These are phyloP conservation scores for Anseranas semipalmata DNA, from an alignment of 2,113 vertebrate species.

Conservation along the genomic window DNA sequence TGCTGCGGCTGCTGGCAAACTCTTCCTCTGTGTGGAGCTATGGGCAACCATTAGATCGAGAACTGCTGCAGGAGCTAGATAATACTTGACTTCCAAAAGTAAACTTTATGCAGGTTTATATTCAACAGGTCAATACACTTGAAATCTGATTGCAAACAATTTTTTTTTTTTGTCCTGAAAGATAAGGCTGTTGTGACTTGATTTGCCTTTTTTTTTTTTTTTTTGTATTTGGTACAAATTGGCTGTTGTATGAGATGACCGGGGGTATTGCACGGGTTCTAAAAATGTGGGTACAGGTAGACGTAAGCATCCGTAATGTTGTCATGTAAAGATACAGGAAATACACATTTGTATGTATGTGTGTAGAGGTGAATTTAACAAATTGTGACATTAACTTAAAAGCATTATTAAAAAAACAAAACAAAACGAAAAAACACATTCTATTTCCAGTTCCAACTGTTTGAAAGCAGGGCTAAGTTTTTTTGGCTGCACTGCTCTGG, in stretches of 20 bases:
- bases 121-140: neutral
- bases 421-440: no score
- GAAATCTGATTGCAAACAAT: neutral
- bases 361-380: neutral
- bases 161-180: neutral
- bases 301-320: neutral
- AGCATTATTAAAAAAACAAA: neutral
- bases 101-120: neutral
- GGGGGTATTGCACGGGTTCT: neutral
- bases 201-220: neutral
- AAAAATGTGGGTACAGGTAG: neutral
- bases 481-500: slow-evolving; percentile 10
- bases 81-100: neutral
- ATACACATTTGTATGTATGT: neutral
- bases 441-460: neutral
- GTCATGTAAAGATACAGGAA: neutral
- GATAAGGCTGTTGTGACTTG: neutral
- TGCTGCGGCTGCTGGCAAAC: neutral
- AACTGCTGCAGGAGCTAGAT: neutral
- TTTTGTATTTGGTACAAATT: neutral
- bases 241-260: neutral
- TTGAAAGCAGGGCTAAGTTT: neutral
- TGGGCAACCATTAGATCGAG: neutral
- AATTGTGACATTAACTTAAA: neutral
- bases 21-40: neutral